Conservation (phyloP, 2,113 vertebrate genomes). For the Oncorhynchus tshawytscha region DNA sequence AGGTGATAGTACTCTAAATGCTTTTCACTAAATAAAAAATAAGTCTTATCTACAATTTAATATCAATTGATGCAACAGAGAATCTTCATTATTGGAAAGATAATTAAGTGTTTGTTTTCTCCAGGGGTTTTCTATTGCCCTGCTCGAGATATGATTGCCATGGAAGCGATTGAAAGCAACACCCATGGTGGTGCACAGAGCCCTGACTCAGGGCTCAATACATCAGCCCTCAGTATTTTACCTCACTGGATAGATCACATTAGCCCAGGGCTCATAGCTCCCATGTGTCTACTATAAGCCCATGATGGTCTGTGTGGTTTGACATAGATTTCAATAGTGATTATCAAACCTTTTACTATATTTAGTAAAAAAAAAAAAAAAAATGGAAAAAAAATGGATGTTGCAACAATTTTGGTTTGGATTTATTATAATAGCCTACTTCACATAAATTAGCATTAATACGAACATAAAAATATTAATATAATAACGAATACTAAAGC, state of each 20-base stretch:
- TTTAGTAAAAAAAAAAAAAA: neutral
- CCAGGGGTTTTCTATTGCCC: slow-evolving; percentile 23
- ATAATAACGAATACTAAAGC: neutral
- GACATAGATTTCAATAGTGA: neutral
- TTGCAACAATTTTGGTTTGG: no score
- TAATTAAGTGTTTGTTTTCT: slow-evolving; percentile 42
- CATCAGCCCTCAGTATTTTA: slow-evolving; percentile 36
- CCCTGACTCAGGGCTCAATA: slow-evolving; percentile 56
- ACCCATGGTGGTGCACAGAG: slow-evolving; percentile 20
- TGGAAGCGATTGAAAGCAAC: slow-evolving; percentile 49
- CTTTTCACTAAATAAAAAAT: neutral
- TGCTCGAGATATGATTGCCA: slow-evolving; percentile 24
- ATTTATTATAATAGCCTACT: no score
- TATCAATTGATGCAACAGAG: no score
- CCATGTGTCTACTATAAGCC: neutral
- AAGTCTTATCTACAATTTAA: neutral
- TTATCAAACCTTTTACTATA: neutral
- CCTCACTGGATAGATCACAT: slow-evolving; percentile 22
- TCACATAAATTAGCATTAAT: neutral
- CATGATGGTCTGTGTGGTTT: neutral
- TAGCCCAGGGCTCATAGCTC: slow-evolving; percentile 12
- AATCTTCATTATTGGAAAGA: neutral
- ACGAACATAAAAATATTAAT: neutral
- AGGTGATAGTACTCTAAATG: no score
- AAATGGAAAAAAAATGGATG: no score